Base-by-base conservation (phyloP, 2,113 vertebrate species). In the Mungos mungo region DNA sequence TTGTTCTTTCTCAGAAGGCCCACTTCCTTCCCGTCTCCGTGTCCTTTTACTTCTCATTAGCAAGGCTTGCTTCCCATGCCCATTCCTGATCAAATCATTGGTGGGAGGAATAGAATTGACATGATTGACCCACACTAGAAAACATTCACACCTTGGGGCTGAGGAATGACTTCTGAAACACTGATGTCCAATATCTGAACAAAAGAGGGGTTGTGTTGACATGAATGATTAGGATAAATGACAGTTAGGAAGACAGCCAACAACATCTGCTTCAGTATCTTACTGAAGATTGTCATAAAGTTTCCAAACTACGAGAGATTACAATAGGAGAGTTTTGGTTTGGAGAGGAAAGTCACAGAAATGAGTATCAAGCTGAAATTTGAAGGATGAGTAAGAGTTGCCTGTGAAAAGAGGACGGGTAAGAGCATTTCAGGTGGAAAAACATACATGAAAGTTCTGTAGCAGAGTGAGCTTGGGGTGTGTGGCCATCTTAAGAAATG, bases 191-290 rank as follows among this genome's bases (percentile, higher is more conserved):
- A 27, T 54, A 88, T 25, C 3, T 77, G 54, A 83, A 45, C 92
- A 79, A 76, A 94, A 90, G 84, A 12, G 7, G 25, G 12, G 3
- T 66, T 88, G 11, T 31, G 18, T 50, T 90, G 45, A 76, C 16
- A 65, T 71, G 35, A 90, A 88, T 88, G 16, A 57, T 95, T 57
- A 96, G 41, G 35, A 84, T n/a, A 94, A 54, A n/a, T n/a, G 23
- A 23, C 31, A 72, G 27, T 86, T 89, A 96, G 38, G 66, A 96
- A 86, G 68, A 87, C 1, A 90, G 72, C 54, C 38, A 72, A 60
- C 12, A 95, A 19, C n/a, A 8, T 91, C 57, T 91, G 27, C n/a
- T 81, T 95, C 4, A 15, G 19, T 84, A 50, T 83, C 23, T 82
- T 90, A 52, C 3, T 69, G 41, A 18, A 60, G 41, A 41, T 77